phyloP scores from a whole-genome alignment of 1,140 invertebrate species.

The Hestina assimilis region DNA sequence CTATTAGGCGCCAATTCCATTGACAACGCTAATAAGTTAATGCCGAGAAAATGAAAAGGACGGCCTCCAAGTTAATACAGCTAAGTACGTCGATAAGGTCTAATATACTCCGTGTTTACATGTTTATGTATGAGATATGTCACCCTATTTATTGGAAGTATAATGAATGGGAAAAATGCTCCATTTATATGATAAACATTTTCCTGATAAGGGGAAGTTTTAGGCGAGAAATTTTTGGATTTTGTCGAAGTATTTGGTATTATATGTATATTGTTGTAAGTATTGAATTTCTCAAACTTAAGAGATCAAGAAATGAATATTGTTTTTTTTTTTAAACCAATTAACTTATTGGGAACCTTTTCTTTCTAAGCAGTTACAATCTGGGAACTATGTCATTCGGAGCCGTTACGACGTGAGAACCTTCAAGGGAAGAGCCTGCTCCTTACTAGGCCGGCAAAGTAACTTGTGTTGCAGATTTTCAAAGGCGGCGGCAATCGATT shows the following conservation, averaged over 20 bases:
- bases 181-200: not conserved
- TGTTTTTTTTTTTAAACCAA: too few species aligned
- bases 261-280: not conserved
- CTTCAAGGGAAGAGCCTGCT: too few species aligned
- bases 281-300: too few species aligned
- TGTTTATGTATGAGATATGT: constrained; percentile 22
- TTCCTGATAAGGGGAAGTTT: not conserved
- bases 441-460: too few species aligned
- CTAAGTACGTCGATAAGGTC: constrained; percentile 34
- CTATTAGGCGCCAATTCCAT: too few species aligned
- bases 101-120: constrained; percentile 24
- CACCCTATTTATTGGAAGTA: constrained; percentile 17
- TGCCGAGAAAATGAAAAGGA: constrained; percentile 28
- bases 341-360: too few species aligned
- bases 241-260: not conserved
- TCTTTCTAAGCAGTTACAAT: too few species aligned
- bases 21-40: constrained; percentile 25
- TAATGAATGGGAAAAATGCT: constrained; percentile 2
- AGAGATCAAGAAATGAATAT: too few species aligned
- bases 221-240: not conserved
- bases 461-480: too few species aligned
- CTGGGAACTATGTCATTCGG: too few species aligned
- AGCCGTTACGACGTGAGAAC: too few species aligned
- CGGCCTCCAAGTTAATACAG: constrained; percentile 28
- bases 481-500: too few species aligned